These are phyloP conservation scores for Labrus mixtus DNA, from an alignment of 2,113 vertebrate species.

Conservation along the genomic window DNA sequence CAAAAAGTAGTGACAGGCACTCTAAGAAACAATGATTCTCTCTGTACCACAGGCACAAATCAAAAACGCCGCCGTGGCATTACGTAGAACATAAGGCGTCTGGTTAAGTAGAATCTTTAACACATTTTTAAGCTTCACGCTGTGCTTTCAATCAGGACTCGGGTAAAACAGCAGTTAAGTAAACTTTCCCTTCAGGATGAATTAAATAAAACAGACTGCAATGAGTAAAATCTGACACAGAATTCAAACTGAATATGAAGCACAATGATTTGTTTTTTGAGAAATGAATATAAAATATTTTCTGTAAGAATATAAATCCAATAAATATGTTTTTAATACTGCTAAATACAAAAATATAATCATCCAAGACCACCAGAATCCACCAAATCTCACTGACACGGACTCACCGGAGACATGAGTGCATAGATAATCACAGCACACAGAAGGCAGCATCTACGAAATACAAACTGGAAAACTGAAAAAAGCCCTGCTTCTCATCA, in stretches of 20 bases:
- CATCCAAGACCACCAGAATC: constrained; percentile 41
- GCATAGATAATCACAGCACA: constrained; percentile 53
- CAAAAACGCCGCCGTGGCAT: constrained; percentile 65
- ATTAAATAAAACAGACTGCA: constrained; percentile 27
- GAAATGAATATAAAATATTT: constrained; percentile 62
- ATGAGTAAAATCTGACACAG: constrained; percentile 14
- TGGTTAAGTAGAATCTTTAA: constrained; percentile 47
- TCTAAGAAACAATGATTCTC: constrained; percentile 42
- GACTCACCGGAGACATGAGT: constrained; percentile 41
- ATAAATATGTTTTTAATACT: constrained; percentile 75
- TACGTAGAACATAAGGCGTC: constrained; percentile 73
- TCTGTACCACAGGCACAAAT: constrained; percentile 79
- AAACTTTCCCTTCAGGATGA: constrained; percentile 31
- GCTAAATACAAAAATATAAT: constrained; percentile 74
- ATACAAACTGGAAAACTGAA: background rate
- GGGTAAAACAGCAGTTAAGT: background rate
- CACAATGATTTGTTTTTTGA: constrained; percentile 7
- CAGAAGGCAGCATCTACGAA: constrained; percentile 32
- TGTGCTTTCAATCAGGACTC: constrained; percentile 19
- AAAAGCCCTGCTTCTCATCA: background rate
- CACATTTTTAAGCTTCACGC: constrained; percentile 1
- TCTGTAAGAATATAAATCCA: constrained; percentile 67
- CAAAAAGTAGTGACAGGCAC: constrained; percentile 64
- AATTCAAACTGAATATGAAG: constrained; percentile 33
- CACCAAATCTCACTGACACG: constrained; percentile 5